Percentiles rank a stretch among this genome's conserved stretches.
These are phyloP conservation scores for Stylophora pistillata DNA, from an alignment of 64 coral and sea anemone genomes.

Conservation along the genomic window DNA sequence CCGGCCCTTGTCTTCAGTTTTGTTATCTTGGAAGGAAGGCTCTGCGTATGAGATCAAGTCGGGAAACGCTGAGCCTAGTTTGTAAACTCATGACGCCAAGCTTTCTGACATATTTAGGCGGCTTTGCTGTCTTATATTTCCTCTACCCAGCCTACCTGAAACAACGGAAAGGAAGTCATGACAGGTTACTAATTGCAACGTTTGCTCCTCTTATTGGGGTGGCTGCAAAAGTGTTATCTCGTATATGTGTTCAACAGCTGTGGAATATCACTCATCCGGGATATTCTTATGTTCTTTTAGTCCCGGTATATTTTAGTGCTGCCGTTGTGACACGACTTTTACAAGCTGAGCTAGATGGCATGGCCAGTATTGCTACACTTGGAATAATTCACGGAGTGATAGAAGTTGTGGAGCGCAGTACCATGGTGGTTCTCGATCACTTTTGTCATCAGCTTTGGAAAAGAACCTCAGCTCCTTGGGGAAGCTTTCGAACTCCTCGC, in stretches of 20 bases:
- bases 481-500: background rate
- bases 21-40: too few relatives aligned
- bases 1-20: too few relatives aligned
- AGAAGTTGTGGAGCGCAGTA: too few relatives aligned
- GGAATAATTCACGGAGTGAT: too few relatives aligned
- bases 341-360: background rate
- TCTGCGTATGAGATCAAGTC: too few relatives aligned
- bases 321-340: background rate
- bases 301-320: background rate
- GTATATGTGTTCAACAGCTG: background rate
- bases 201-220: background rate
- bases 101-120: too few relatives aligned
- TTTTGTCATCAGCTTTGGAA: background rate
- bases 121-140: too few relatives aligned
- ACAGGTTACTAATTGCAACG: background rate
- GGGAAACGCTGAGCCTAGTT: too few relatives aligned
- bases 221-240: background rate
- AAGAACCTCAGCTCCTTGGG: background rate
- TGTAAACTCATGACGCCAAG: too few relatives aligned
- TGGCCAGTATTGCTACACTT: too few relatives aligned
- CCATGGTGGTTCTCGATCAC: background rate
- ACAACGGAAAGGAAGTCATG: background rate
- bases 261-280: background rate
- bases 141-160: background rate
- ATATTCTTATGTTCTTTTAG: background rate